A percentile compares a stretch with the other conserved stretches of the same genome.
phyloP scores from a whole-genome alignment of 2,113 vertebrate species.

The Leiothrix lutea region DNA sequence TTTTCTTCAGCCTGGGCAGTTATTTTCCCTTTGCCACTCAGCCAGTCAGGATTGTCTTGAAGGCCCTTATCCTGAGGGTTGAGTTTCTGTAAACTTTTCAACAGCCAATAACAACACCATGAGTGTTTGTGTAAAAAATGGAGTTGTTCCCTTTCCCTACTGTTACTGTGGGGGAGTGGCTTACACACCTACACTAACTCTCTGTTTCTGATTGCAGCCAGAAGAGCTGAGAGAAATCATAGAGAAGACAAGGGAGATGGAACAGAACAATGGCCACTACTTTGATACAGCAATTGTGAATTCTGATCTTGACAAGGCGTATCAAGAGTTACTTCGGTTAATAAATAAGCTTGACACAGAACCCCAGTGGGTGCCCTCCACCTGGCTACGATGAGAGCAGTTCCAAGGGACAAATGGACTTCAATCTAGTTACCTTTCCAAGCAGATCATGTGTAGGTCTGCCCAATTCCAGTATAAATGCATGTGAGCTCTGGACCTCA shows the following conservation, averaged over 20 bases:
- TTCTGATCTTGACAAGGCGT: conserved; percentile 86
- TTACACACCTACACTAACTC: background rate
- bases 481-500: background rate
- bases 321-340: conserved; percentile 86
- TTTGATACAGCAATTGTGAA: conserved; percentile 92
- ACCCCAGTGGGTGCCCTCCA: conserved; percentile 96
- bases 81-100: background rate
- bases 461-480: background rate
- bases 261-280: conserved; percentile 89
- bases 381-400: conserved; percentile 84
- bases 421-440: background rate
- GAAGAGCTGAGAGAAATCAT: conserved; percentile 91
- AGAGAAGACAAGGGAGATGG: conserved; percentile 96
- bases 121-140: background rate
- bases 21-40: background rate
- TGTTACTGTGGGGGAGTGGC: background rate
- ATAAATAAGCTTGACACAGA: conserved; percentile 94
- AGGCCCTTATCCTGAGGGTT: background rate
- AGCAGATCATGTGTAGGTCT: background rate
- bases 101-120: background rate
- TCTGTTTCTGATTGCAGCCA: conserved; percentile 73
- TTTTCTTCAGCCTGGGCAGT: background rate
- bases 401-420: conserved; percentile 7
- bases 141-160: background rate
- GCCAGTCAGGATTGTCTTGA: background rate